Percentiles rank a stretch among this genome's conserved stretches.
phyloP scores from a whole-genome alignment of 2,888 invertebrate species.

The Pycnomerus fuliginosus region DNA sequence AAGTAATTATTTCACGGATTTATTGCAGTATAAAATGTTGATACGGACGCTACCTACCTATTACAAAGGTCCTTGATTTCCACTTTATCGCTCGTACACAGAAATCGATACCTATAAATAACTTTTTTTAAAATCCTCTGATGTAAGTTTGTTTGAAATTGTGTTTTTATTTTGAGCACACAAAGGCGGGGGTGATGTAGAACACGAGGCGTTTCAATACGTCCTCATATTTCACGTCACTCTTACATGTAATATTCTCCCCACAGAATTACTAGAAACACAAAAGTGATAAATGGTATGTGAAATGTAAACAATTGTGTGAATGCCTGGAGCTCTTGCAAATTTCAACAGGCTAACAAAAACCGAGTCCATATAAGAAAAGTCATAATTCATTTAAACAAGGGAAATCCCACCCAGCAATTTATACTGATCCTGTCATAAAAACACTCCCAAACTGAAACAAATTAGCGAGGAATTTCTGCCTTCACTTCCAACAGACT shows the following conservation, averaged over 20 bases:
- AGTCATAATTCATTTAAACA: slow-evolving; percentile 12
- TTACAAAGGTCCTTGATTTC: neutral
- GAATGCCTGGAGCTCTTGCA: slow-evolving; percentile 10
- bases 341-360: slow-evolving; percentile 18
- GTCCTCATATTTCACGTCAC: slow-evolving; percentile 10
- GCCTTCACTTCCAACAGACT: too few relatives aligned
- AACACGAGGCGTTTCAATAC: slow-evolving; percentile 8
- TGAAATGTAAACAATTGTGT: slow-evolving; percentile 14
- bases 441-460: too few relatives aligned
- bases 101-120: too few relatives aligned
- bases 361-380: slow-evolving; percentile 12
- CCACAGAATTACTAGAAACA: slow-evolving; percentile 10
- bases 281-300: slow-evolving; percentile 15
- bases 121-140: too few relatives aligned
- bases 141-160: too few relatives aligned
- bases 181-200: neutral
- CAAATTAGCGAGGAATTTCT: too few relatives aligned
- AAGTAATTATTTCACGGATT: neutral
- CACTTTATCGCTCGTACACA: too few relatives aligned
- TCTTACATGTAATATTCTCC: slow-evolving; percentile 4
- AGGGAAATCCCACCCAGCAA: slow-evolving; percentile 1
- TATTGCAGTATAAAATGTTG: neutral
- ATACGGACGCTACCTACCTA: too few relatives aligned
- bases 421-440: slow-evolving; percentile 6
- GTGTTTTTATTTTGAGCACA: too few relatives aligned